Conservation (phyloP, 2,888 invertebrate genomes). For the Rhagonycha fulva region DNA sequence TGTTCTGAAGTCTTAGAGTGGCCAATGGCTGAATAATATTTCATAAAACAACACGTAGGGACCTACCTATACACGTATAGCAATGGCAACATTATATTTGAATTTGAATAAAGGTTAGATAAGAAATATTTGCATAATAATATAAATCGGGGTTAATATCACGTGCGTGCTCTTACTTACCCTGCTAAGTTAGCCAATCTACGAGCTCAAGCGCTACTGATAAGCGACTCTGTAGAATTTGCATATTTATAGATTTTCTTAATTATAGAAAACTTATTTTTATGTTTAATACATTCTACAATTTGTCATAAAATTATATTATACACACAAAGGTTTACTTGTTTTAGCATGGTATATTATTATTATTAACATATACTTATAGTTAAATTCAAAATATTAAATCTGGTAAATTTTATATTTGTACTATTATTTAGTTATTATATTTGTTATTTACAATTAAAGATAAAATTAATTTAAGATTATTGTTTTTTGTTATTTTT, state of each 20-base stretch:
- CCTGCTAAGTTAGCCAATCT: constrained; percentile 47
- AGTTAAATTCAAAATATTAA: no score
- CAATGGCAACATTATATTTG: constrained; percentile 55
- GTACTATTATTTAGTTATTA: no score
- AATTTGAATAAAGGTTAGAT: constrained; percentile 55
- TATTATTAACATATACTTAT: no score
- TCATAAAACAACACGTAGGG: constrained; percentile 50
- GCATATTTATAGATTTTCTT: constrained; percentile 42
- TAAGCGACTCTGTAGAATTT: constrained; percentile 50
- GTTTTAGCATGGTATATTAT: neutral
- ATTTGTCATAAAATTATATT: neutral
- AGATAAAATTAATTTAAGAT: no score
- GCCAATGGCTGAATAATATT: constrained; percentile 52
- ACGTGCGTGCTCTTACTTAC: constrained; percentile 51
- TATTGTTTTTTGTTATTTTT: no score
- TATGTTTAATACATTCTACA: neutral
- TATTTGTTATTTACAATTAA: no score
- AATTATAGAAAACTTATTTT: constrained; percentile 14
- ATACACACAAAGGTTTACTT: neutral
- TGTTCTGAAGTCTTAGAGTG: constrained; percentile 47
- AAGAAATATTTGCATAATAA: constrained; percentile 56
- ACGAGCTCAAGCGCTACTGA: constrained; percentile 49
- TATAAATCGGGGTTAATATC: constrained; percentile 58
- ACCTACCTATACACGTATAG: constrained; percentile 30
- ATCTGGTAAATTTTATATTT: no score